These are phyloP conservation scores for Columbina picui DNA, from an alignment of 2,113 vertebrate species.

Conservation along the genomic window DNA sequence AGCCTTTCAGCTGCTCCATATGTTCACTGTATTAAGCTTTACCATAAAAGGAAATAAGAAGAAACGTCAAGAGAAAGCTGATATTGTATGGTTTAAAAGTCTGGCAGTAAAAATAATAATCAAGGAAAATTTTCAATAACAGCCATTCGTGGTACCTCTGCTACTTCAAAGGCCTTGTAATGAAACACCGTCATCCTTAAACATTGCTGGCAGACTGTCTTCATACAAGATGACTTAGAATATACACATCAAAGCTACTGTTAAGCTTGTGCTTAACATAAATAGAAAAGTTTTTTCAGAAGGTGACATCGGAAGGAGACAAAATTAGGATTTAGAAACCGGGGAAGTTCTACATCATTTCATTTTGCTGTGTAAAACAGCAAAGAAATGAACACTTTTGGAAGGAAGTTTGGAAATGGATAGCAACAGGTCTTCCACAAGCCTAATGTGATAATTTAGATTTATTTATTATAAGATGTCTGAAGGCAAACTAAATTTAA, in stretches of 20 bases:
- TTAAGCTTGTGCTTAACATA: background rate
- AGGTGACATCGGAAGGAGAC: background rate
- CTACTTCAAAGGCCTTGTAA: constrained; percentile 70
- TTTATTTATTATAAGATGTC: background rate
- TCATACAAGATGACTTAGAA: background rate
- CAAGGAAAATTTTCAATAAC: constrained; percentile 70
- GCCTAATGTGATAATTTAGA: background rate
- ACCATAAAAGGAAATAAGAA: constrained; percentile 79
- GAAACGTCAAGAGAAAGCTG: constrained; percentile 72
- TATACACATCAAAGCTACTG: constrained; percentile 24
- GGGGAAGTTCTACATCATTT: background rate
- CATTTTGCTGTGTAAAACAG: background rate
- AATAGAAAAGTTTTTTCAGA: background rate
- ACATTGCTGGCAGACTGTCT: background rate
- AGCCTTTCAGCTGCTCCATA: constrained; percentile 80
- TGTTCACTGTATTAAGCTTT: constrained; percentile 79
- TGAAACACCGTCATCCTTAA: constrained; percentile 38
- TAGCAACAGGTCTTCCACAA: background rate
- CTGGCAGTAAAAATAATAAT: constrained; percentile 76
- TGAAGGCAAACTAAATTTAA: background rate
- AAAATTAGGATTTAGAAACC: background rate
- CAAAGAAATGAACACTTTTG: background rate
- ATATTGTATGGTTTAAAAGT: constrained; percentile 76
- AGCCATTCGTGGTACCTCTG: constrained; percentile 59
- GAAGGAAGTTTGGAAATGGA: background rate